A percentile compares a stretch with the other conserved stretches of the same genome.
Conservation (phyloP, 2,113 vertebrate species). For the Otis tarda region DNA sequence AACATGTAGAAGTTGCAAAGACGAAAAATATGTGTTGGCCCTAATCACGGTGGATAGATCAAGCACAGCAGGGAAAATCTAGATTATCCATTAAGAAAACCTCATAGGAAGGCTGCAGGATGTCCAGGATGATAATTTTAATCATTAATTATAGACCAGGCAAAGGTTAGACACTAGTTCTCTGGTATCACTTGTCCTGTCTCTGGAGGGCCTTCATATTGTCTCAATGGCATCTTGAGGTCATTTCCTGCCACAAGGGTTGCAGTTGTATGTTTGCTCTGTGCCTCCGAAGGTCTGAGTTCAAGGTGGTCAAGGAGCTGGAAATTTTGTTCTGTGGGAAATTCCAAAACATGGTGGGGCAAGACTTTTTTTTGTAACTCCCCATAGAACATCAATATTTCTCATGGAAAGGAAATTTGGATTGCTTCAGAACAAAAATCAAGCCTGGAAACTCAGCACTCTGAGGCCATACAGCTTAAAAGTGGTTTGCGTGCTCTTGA, state of each 20-base stretch:
- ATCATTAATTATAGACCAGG: background rate
- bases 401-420: background rate
- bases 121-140: background rate
- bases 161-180: background rate
- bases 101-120: background rate
- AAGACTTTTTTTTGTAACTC: background rate
- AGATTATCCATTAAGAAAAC: background rate
- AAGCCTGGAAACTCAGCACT: background rate
- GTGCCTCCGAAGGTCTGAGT: background rate
- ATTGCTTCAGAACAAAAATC: conserved; percentile 3
- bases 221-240: background rate
- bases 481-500: background rate
- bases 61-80: background rate
- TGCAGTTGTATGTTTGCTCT: background rate
- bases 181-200: background rate
- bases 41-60: background rate
- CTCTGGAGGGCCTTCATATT: background rate
- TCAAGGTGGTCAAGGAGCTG: background rate
- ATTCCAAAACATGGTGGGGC: background rate
- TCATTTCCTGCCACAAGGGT: background rate
- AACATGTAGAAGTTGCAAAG: background rate
- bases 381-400: background rate
- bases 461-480: background rate
- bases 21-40: background rate
- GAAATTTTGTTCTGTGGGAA: background rate